These are phyloP conservation scores for Halcyon smyrnensis DNA, from an alignment of 2,797 vertebrate species.

Conservation along the genomic window DNA sequence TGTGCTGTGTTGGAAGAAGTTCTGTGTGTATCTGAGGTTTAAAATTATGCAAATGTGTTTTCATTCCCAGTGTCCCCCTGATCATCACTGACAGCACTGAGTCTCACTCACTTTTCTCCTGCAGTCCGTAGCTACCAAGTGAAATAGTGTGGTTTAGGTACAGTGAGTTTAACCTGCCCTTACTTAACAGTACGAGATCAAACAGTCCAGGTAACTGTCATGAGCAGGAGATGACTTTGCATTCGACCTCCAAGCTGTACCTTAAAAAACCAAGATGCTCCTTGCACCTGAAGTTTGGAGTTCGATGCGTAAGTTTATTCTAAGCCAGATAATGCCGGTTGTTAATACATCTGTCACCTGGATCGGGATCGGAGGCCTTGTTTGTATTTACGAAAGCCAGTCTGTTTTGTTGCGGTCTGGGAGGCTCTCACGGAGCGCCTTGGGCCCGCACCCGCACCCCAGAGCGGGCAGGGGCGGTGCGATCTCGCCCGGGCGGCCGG, in stretches of 20 bases:
- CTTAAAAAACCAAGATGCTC: background rate
- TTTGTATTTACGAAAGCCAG: no score
- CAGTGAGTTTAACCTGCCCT: background rate
- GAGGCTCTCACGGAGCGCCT: background rate
- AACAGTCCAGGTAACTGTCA: background rate
- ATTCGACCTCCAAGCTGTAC: background rate
- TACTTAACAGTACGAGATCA: background rate
- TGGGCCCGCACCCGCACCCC: background rate
- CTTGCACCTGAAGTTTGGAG: background rate
- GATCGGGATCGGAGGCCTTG: background rate
- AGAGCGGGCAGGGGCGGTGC: no score
- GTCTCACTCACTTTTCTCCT: background rate
- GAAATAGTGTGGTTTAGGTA: background rate
- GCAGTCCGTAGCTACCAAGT: background rate
- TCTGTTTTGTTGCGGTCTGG: background rate
- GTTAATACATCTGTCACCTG: background rate
- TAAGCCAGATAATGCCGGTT: background rate
- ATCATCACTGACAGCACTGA: fast-evolving
- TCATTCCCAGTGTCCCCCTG: background rate
- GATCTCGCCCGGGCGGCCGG: background rate
- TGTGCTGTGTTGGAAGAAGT: background rate
- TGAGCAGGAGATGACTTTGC: background rate
- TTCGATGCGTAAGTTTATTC: background rate
- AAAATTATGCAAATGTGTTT: background rate
- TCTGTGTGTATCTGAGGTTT: background rate